Evolutionary conservation across 2,888 invertebrate genomes (phyloP).

Genomic region (Eupelmus urozonus): DNA sequence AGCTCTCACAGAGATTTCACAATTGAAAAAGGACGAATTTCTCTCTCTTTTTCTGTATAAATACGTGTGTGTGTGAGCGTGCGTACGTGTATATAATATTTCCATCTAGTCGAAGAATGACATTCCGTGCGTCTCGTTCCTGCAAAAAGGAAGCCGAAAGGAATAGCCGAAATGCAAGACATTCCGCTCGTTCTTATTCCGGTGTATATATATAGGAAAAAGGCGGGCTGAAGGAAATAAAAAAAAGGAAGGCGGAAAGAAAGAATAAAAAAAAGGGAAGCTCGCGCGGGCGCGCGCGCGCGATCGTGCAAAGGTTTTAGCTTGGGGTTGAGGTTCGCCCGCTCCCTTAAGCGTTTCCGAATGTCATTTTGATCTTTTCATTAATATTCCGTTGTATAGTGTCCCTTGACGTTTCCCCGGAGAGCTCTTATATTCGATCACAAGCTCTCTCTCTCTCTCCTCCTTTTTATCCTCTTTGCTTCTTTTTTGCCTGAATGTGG

Average conservation of each 20-base stretch:
- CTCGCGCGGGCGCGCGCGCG: no score
- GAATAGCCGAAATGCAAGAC: constrained; percentile 47
- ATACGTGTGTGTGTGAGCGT: no score
- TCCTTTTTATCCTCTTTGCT: background rate
- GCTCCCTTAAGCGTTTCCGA: constrained; percentile 50
- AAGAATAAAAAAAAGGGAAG: constrained; percentile 9
- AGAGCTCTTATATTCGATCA: constrained; percentile 46
- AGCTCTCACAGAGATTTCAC: constrained; percentile 12
- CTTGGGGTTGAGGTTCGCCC: constrained; percentile 9
- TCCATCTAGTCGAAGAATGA: constrained; percentile 20
- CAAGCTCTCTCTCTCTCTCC: background rate
- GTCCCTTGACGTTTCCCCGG: constrained; percentile 32
- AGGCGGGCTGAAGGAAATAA: background rate
- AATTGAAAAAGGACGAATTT: constrained; percentile 13
- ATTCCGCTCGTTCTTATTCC: constrained; percentile 44
- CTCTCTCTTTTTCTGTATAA: no score
- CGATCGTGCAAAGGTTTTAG: constrained; percentile 16
- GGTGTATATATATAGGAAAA: constrained; percentile 1
- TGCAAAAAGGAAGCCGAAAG: constrained; percentile 21
- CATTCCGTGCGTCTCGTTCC: constrained; percentile 2
- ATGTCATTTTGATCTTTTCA: constrained; percentile 59
- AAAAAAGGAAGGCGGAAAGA: constrained; percentile 18
- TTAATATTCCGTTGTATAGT: constrained; percentile 53
- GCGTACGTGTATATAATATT: constrained; percentile 36
- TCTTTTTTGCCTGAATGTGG: background rate